A percentile compares a stretch with the other conserved stretches of the same genome.
Evolutionary conservation across 2,888 invertebrate species (phyloP).

Genomic region (Sipunculus nudus): DNA sequence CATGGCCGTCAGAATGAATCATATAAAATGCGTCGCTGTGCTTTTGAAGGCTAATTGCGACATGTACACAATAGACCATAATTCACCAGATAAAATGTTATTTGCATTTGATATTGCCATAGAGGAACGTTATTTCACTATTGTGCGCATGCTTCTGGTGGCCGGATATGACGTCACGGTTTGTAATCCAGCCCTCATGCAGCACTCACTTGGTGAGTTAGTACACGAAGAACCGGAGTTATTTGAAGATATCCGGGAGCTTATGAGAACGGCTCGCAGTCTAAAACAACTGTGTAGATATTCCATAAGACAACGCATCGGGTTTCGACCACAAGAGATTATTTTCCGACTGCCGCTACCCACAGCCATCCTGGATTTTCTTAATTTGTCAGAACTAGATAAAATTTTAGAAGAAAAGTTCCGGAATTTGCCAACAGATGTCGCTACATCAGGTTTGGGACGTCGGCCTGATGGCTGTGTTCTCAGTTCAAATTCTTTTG

Average conservation of each 20-base stretch:
- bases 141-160: constrained; percentile 1
- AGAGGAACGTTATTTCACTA: not conserved
- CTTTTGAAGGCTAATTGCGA: constrained; percentile 1
- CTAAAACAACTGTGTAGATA: constrained; percentile 3
- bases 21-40: not conserved
- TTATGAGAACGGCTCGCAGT: not conserved
- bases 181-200: not conserved
- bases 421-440: no score
- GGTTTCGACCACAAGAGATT: not conserved
- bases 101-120: not conserved
- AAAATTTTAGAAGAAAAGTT: constrained; percentile 9
- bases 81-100: not conserved
- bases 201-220: not conserved
- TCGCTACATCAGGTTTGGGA: no score
- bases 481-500: no score
- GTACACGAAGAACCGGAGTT: not conserved
- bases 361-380: constrained; percentile 4
- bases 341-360: constrained; percentile 6
- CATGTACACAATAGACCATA: not conserved
- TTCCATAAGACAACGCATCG: not conserved
- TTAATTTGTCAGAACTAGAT: constrained; percentile 4
- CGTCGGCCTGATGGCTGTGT: no score
- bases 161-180: not conserved
- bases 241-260: not conserved
- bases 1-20: constrained; percentile 7